Conservation (phyloP, 2,888 invertebrate species). For the Ichneumon xanthorius region DNA sequence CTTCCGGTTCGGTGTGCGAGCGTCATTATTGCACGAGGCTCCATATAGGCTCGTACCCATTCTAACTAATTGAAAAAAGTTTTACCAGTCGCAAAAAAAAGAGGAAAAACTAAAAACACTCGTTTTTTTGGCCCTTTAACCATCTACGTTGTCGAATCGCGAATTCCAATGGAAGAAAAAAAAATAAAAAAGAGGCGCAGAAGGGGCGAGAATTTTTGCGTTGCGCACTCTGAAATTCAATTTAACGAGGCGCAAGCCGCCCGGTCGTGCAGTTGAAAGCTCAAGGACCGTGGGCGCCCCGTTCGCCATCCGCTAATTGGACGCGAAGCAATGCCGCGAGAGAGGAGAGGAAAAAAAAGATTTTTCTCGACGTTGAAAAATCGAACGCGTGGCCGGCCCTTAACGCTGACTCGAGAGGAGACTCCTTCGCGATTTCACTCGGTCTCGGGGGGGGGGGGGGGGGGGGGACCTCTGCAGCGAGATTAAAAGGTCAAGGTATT, state of each 20-base stretch:
- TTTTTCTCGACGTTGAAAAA: conserved; percentile 31
- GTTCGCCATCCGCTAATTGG: conserved; percentile 56
- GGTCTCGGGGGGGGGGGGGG: conserved; percentile 29
- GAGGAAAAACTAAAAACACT: not conserved
- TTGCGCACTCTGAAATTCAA: conserved; percentile 43
- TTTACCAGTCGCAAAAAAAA: not conserved
- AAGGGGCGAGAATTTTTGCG: conserved; percentile 9
- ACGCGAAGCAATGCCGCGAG: conserved; percentile 35
- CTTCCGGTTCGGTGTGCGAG: not conserved
- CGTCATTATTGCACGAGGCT: not conserved
- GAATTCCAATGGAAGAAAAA: conserved; percentile 17
- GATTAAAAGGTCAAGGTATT: conserved; percentile 49
- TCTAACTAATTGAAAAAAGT: not conserved
- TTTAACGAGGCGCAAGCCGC: conserved; percentile 55
- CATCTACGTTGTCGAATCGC: not conserved
- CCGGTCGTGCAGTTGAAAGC: conserved; percentile 29
- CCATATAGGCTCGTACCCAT: not conserved
- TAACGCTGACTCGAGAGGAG: conserved; percentile 18
- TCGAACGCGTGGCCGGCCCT: conserved; percentile 36
- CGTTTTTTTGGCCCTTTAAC: not conserved
- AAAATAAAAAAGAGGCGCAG: conserved; percentile 21
- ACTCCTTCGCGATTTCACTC: conserved; percentile 15
- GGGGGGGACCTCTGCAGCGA: not conserved
- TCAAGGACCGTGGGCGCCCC: conserved; percentile 21
- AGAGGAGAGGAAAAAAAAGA: conserved; percentile 30